Evolutionary conservation across 2,113 vertebrate genomes (phyloP), one percentile per base, ranked within the genome.

Genomic region (Callipepla squamata): DNA sequence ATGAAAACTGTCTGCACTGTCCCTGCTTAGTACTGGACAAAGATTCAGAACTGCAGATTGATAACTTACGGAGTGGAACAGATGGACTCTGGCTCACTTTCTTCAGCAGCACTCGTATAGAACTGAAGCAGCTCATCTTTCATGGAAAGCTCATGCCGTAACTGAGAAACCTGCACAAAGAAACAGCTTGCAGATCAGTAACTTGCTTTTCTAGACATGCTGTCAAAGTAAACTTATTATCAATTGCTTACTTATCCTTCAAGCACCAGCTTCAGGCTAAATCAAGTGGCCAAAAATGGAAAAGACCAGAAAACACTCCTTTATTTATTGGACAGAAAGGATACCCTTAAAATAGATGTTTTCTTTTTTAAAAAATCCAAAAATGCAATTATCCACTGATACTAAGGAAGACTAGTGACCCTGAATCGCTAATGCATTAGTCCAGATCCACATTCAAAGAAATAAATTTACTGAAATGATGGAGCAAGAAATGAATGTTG

Each of bases 101-200:
- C 99, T 82, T 99, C 99, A 0, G 98, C 99, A 23, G 98, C 98
- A 2, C 97, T 99, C 85, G 98, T 99, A 59, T 99, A 99, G 96
- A 99, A 99, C 97, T 99, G 99, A 13, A 99, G 98, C 81, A 99
- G 97, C 58, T 99, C 99, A 97, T 99, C 99, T 90, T 99, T 99
- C 99, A 99, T 99, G 79, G 98, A 99, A 48, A 99, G 97, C 85
- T 99, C 99, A 80, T 99, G 99, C 50, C 99, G 98, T 90, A 99
- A 86, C 97, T 99, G 99, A 88, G 99, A 99, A 23, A 99, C 99
- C 99, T 99, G 96, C 34, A n/a, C 4, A 58, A 40, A 47, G n/a
- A 42, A 25, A 12, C 19, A 23, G 62, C 14, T 21, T 19, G 50
- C 8, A 42, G 30, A 66, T 36, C 23, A 57, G 7, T 5, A 55